Evolutionary conservation across 2,888 invertebrate genomes (phyloP), one percentile per base, ranked within the genome.

Genomic region (Polydrusus cervinus): DNA sequence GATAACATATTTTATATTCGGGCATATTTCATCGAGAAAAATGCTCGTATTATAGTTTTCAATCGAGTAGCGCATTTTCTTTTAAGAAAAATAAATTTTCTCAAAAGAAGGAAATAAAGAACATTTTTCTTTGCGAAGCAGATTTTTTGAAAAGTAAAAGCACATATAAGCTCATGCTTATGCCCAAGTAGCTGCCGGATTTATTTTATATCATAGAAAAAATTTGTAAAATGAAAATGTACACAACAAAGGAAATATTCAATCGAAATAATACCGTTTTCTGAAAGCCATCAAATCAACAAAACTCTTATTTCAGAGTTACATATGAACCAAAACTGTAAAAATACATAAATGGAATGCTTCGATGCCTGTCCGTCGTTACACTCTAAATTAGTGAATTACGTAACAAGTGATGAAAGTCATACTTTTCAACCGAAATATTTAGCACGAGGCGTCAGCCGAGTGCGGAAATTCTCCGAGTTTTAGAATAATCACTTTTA

Each of bases 31-130:
- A 55, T 55, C 14, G 14, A 55, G 55, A 55, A 55, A 55, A 55
- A 55, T 55, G 55, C 55, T 34, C 30, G 34, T 14, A 55, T 55
- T 55, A 55, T 55, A 55, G 55, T 55, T 55, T 55, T 55, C 34
- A 55, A 55, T 55, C 55, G 55, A 55, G 55, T 8, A 11, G 14
- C 18, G 55, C 55, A 55, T 55, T 55, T 55, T 34, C 34, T 14
- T 34, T 34, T 55, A 1, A 34, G 55, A 34, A 55, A 55, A 55
- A 55, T 55, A 55, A 34, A 20, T 53, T 53, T 25, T 13, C 5
- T 30, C 13, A 34, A 34, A 55, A 55, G 34, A 55, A 55, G 55
- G 55, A 55, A 55, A 55, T 55, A 55, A 55, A 34, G 34, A 3
- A 34, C 30, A 55, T 55, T 55, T 55, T 55, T 55, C 55, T 55